These are phyloP conservation scores for Sinotaia quadrata DNA, from an alignment of 2,888 invertebrate genomes.

Conservation along the genomic window DNA sequence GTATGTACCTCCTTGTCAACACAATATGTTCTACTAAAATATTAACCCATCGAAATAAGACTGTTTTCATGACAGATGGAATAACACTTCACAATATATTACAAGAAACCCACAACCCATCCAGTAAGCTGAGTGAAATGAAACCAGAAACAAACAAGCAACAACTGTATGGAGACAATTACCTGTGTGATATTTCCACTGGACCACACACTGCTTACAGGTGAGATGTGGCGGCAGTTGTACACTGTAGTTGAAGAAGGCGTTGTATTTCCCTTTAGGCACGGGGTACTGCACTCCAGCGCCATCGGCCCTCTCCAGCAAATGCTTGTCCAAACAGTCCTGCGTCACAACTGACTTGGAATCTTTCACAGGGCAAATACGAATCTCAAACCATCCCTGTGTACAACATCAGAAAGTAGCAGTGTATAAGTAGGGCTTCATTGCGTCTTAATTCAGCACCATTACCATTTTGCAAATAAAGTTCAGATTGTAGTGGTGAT, in stretches of 20 bases:
- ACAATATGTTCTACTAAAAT: no score
- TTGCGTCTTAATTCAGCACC: no score
- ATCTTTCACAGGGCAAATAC: conserved; percentile 66
- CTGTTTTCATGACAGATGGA: background rate
- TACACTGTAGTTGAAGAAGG: conserved; percentile 51
- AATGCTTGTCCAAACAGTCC: conserved; percentile 65
- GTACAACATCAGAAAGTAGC: no score
- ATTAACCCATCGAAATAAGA: background rate
- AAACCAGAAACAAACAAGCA: background rate
- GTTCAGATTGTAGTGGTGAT: no score
- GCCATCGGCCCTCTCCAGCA: conserved; percentile 59
- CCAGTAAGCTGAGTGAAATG: no score
- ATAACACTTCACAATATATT: background rate
- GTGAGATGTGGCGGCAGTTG: conserved; percentile 61
- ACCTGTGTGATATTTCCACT: conserved; percentile 72
- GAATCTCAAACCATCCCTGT: conserved; percentile 69
- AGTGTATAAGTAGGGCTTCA: no score
- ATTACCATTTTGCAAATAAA: no score
- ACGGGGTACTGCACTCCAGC: conserved; percentile 44
- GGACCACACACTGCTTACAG: conserved; percentile 71
- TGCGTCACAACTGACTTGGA: conserved; percentile 57
- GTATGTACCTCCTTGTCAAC: no score
- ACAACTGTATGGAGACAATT: conserved; percentile 28
- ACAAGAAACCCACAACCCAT: background rate
- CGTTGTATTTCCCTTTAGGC: conserved; percentile 44